Evolutionary conservation across 2,888 invertebrate species (phyloP), one percentile per base, ranked within the genome.

Genomic region (Leptinotarsa haldemani): DNA sequence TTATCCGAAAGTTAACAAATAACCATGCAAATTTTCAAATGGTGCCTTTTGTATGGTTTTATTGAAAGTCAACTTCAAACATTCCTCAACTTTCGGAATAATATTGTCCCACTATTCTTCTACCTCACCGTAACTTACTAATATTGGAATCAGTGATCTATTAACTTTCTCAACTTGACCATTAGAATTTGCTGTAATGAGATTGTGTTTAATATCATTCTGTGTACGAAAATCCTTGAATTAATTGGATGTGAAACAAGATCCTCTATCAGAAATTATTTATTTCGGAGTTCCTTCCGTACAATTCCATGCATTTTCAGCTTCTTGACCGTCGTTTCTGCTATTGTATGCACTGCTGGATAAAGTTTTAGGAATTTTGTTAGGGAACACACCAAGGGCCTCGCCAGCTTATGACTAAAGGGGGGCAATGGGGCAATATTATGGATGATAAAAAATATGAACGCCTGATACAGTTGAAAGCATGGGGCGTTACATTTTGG

Each of bases 131-230:
- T 46, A n/a, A 13, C 18, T 52, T 30, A 18, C 25, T 9, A 70
- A 48, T 2, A 53, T 65, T 47, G 64, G 64, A 3, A 65, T 50
- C 40, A 65, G 22, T 4, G 71, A 56, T 53, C 71, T n/a, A 22
- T 40, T 71, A 0, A 71, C 71, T 9, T 52, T 63, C 64, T 65
- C 65, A 4, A 71, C 71, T 47, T 56, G 65, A 20, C 71, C 65
- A 30, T 71, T 65, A 18, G 65, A 30, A 65, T 65, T 48, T 50
- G 16, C 30, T 30, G 5, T 0, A 25, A 7, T 30, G 7, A 30
- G 30, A 30, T 1, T 7, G 30, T 30, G 7, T 30, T 30, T 30
- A 7, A 30, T 30, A 5, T 30, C 1, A 30, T 7, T 30, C 30
- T 30, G 7, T 30, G 30, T 30, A 30, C 30, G 7, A 30, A 30